Conservation (phyloP, 2,113 vertebrate genomes). For the Nycticebus coucang region DNA sequence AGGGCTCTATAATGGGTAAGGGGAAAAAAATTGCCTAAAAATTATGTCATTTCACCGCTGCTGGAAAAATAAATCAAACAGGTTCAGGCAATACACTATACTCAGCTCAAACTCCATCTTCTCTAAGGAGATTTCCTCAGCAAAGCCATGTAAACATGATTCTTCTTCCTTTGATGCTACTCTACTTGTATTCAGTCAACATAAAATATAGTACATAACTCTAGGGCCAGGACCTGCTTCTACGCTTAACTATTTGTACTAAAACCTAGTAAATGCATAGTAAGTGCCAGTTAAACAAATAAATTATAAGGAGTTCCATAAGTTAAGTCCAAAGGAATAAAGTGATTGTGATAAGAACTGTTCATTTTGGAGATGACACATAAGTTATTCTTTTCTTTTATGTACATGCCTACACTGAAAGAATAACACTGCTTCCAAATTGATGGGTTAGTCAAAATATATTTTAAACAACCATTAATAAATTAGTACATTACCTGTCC, state of each 20-base stretch:
- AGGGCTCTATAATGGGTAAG: neutral
- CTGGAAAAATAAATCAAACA: neutral
- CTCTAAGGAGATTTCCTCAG: neutral
- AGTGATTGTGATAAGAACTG: neutral
- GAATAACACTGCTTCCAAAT: neutral
- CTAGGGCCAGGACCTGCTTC: neutral
- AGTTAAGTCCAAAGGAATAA: neutral
- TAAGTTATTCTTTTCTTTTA: neutral
- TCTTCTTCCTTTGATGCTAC: neutral
- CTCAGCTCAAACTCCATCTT: neutral
- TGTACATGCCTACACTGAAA: neutral
- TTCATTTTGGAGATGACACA: neutral
- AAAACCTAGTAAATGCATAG: neutral
- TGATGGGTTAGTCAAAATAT: neutral
- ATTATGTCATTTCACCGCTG: neutral
- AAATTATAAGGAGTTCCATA: neutral
- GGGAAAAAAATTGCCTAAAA: neutral
- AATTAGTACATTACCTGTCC: constrained; percentile 90
- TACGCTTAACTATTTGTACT: neutral
- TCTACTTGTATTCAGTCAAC: neutral
- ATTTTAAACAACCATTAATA: neutral
- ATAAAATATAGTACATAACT: neutral
- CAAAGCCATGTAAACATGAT: neutral
- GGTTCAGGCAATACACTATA: neutral
- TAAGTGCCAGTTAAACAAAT: neutral